Base-by-base conservation (phyloP, 2,888 invertebrate species). In the Eurytoma adleriae region DNA sequence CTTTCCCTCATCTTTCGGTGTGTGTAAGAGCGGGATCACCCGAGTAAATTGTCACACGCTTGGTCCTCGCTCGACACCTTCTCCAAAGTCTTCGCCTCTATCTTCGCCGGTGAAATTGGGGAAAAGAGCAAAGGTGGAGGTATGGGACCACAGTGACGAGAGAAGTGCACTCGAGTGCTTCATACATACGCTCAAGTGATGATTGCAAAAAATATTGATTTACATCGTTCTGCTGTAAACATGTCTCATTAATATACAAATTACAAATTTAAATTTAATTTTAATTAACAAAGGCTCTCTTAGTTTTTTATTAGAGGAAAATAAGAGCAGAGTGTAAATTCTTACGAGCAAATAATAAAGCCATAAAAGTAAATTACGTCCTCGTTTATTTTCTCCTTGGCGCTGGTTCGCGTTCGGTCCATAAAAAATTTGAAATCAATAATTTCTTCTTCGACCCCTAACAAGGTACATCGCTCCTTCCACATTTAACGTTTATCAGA, bases 21-120 rank as follows among this genome's bases (percentile, higher is more conserved):
- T 68, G 72, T 7, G 67, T n/a, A 14, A 20, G 86, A 85, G 79
- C 84, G 85, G 86, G 88, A 89, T 90, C 88, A 89, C 83, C 88
- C 89, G 87, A 90, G 90, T 90, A 90, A 90, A 90, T 90, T 90
- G 90, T 90, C 90, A 90, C 90, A 90, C 90, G 90, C 88, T 79
- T 67, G 24, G 54, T 54, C n/a, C 54, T 54, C 54, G 12, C 10
- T 57, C 52, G 54, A 30, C 57, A 27, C 56, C 5, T 89, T 86
- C 85, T 85, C 85, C 10, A 40, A 40, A 81, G 85, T 87, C 86
- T 84, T 84, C 83, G 85, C 84, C n/a, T 20, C 24, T 18, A 12
- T 27, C 30, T 61, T 16, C 30, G 56, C 50, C 56, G 30, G 56
- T 18, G 86, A 86, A 88, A 86, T 87, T 83, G 86, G 88, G 85